These are phyloP conservation scores for Centropristis striata DNA, from an alignment of 2,113 vertebrate species.

Conservation along the genomic window DNA sequence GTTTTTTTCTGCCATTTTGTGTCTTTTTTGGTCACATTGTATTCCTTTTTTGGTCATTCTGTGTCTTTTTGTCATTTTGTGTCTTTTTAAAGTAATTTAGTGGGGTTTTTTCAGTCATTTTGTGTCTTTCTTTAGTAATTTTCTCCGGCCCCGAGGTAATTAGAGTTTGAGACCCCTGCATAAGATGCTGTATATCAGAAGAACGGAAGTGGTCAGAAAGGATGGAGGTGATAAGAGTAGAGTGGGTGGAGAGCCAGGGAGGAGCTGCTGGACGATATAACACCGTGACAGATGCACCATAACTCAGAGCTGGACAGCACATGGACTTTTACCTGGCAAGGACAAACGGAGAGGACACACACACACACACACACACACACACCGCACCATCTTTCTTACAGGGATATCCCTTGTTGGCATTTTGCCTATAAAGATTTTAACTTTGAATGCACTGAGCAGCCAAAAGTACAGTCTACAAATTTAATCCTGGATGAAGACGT, in stretches of 20 bases:
- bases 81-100: too few relatives aligned
- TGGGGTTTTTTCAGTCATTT: too few relatives aligned
- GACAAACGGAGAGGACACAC: constrained; percentile 19
- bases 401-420: constrained; percentile 6
- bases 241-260: background rate
- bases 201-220: constrained; percentile 5
- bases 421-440: background rate
- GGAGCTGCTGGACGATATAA: constrained; percentile 15
- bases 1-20: too few relatives aligned
- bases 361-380: background rate
- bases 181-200: too few relatives aligned
- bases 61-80: too few relatives aligned
- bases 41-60: too few relatives aligned
- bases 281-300: constrained; percentile 35
- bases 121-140: too few relatives aligned
- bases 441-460: background rate
- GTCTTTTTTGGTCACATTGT: too few relatives aligned
- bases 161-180: too few relatives aligned
- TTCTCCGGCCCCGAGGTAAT: too few relatives aligned
- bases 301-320: constrained; percentile 30
- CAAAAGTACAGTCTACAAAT: background rate
- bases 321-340: constrained; percentile 24
- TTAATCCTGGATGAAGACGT: background rate
- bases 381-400: background rate
- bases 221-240: background rate